phyloP scores from a whole-genome alignment of 2,113 vertebrate species.

The Pardalotus punctatus region DNA sequence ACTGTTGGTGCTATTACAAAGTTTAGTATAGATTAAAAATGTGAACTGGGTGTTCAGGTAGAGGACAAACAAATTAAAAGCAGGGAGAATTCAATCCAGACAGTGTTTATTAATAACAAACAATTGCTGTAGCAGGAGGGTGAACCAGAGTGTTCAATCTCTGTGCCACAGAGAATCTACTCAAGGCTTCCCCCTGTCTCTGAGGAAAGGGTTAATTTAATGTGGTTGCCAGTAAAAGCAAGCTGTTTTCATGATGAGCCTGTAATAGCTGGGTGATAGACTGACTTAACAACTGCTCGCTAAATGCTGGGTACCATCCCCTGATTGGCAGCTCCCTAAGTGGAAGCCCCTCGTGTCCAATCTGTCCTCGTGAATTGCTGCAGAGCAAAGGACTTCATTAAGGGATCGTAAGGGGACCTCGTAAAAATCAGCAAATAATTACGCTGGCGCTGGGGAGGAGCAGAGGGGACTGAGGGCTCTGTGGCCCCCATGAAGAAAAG shows the following conservation, averaged over 20 bases:
- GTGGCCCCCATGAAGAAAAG: slow-evolving; percentile 40
- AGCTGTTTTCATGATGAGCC: slow-evolving; percentile 14
- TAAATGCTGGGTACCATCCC: background rate
- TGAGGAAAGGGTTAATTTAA: slow-evolving; percentile 32
- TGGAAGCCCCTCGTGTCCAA: slow-evolving; percentile 36
- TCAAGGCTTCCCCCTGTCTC: background rate
- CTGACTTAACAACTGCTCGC: slow-evolving; percentile 3
- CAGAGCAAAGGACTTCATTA: slow-evolving; percentile 58
- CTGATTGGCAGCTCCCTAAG: background rate
- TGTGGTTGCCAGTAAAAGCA: background rate
- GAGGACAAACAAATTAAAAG: background rate
- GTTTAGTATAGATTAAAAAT: background rate
- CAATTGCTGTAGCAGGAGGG: background rate
- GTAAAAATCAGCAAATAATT: slow-evolving; percentile 54
- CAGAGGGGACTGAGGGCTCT: background rate
- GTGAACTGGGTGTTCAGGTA: background rate
- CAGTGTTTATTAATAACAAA: background rate
- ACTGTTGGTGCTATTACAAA: background rate
- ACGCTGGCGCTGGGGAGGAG: background rate
- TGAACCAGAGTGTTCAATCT: background rate
- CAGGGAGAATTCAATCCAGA: background rate
- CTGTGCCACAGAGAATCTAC: background rate
- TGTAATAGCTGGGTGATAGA: background rate
- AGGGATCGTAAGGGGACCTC: background rate
- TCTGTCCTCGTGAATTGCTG: slow-evolving; percentile 26